Evolutionary conservation across 2,797 vertebrate species (phyloP).

Genomic region (Tangara arthus): DNA sequence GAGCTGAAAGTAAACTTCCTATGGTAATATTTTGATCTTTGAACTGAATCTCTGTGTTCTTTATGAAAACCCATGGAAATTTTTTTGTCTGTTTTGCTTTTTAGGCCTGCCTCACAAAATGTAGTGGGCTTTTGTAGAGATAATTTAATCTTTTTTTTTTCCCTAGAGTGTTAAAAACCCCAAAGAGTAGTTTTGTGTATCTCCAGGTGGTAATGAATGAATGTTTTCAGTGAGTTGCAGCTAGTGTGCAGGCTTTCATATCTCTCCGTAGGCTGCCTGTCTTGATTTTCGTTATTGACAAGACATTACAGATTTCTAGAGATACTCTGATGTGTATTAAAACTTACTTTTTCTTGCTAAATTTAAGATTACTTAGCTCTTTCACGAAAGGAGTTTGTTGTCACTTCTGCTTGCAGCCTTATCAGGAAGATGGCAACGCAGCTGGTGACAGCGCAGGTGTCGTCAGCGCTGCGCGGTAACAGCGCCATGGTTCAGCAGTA

Average conservation of each 20-base stretch:
- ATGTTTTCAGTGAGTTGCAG: background rate
- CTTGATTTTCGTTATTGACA: background rate
- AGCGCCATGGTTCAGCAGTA: conserved; percentile 78
- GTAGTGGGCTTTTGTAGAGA: background rate
- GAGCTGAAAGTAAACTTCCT: background rate
- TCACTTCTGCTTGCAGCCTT: conserved; percentile 77
- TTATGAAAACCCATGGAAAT: background rate
- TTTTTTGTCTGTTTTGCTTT: background rate
- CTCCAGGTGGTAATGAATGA: background rate
- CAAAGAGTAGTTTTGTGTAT: background rate
- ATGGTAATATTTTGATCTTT: background rate
- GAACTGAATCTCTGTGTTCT: background rate
- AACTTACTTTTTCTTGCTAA: background rate
- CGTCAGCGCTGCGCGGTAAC: conserved; percentile 83
- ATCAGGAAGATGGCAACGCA: conserved; percentile 93
- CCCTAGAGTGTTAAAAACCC: background rate
- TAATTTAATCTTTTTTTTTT: too few species aligned
- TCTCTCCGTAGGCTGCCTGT: background rate
- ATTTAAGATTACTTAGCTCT: background rate
- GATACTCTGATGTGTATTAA: background rate
- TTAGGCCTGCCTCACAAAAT: background rate
- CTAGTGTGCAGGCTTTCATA: background rate
- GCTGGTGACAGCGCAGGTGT: conserved; percentile 91
- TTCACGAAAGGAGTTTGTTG: background rate
- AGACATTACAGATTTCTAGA: background rate